A percentile compares a stretch with the other conserved stretches of the same genome.
phyloP scores from a whole-genome alignment of 2,888 invertebrate species.

The Cinara cedri region DNA sequence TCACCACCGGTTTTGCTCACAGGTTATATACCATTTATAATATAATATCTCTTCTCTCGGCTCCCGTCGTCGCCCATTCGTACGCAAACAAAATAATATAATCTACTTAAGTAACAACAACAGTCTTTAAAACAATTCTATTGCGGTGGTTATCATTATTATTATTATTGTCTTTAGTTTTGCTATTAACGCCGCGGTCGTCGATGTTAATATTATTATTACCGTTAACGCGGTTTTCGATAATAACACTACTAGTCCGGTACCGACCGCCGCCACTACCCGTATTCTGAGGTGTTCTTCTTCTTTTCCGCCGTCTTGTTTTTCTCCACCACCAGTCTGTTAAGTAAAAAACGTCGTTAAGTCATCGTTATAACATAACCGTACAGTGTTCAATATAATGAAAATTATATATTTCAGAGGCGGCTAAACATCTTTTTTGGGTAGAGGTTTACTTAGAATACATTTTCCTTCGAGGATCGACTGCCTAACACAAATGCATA shows the following conservation, averaged over 20 bases:
- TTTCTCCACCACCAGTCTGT: slow-evolving; percentile 50
- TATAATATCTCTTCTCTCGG: slow-evolving; percentile 23
- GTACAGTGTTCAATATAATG: too few species aligned
- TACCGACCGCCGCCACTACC: not conserved
- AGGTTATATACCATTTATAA: not conserved
- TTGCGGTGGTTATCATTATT: slow-evolving; percentile 13
- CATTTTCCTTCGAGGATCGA: too few species aligned
- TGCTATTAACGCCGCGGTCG: slow-evolving; percentile 10
- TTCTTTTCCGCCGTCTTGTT: slow-evolving; percentile 38
- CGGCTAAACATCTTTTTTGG: too few species aligned
- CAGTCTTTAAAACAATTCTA: slow-evolving; percentile 51
- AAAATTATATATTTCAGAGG: too few species aligned
- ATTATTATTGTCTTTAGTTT: slow-evolving; percentile 22
- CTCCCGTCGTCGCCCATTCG: not conserved
- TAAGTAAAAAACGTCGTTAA: not conserved
- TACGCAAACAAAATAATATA: not conserved
- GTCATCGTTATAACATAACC: slow-evolving; percentile 4
- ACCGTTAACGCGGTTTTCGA: not conserved
- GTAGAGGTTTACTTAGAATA: too few species aligned
- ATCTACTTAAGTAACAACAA: slow-evolving; percentile 48
- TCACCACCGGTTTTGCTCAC: slow-evolving; percentile 38
- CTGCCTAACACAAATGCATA: too few species aligned
- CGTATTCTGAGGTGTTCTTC: not conserved
- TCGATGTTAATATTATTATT: not conserved
- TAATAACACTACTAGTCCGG: not conserved